Base-by-base conservation (phyloP, 2,797 vertebrate genomes). In the Octomys mimax region DNA sequence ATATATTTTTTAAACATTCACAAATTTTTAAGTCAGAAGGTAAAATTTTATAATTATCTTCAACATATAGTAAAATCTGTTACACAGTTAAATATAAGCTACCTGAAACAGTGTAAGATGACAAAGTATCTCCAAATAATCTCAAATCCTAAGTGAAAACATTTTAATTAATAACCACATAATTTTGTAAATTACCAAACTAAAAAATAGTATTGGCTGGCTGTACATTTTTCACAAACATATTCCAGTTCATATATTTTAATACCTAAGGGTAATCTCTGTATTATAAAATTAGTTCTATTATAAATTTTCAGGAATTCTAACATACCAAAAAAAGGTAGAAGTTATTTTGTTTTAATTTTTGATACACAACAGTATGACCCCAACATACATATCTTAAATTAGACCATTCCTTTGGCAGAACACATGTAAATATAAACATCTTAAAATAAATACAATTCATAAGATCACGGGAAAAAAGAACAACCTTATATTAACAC, bases 381-480 rank as follows among this genome's bases (percentile, higher is more conserved):
- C 97, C 84, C 98, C 85, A 94, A 82, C 24, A 87, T 97, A 98
- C 97, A 98, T 98, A 98, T 98, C 49, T 70, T 90, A 96, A 97
- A 96, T 97, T 92, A 97, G 95, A 98, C 28, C 97, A 97, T 97
- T 98, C 98, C 98, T 98, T 98, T 98, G 98, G 98, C 98, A 98
- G 98, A 98, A 97, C 96, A 97, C 62, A 96, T 98, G 98, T 98
- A 97, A 98, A 98, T 98, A 98, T 97, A 98, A 98, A 98, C 97
- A 98, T 98, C 89, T 98, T 96, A 98, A 97, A 98, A 99, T 99
- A 99, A 99, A 98, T 98, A 99, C 82, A 88, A 95, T 95, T 96
- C 97, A 95, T 81, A 98, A 92, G 96, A 97, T 97, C 87, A 97
- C 64, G 97, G 96, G 95, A 97, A 94, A 96, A 91, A 81, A 89